Conservation (phyloP, 2,888 invertebrate genomes). For the Ophion slaviceki region DNA sequence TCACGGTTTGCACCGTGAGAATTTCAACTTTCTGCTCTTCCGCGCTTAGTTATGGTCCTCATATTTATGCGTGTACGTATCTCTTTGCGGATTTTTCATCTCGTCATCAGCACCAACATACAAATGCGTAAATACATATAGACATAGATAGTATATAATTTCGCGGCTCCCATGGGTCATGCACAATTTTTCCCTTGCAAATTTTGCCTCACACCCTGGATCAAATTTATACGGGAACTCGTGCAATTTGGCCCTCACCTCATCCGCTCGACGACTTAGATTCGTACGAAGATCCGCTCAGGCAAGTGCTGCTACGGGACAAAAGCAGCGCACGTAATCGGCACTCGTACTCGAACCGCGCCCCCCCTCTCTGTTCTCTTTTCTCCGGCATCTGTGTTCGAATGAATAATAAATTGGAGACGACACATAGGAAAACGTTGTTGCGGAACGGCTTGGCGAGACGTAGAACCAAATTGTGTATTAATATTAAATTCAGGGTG, state of each 20-base stretch:
- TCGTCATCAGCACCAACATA: conserved; percentile 29
- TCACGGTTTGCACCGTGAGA: conserved; percentile 65
- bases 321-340: conserved; percentile 69
- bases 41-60: conserved; percentile 62
- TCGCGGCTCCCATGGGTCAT: background rate
- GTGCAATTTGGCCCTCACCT: background rate
- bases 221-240: background rate
- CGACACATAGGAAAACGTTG: conserved; percentile 59
- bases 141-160: background rate
- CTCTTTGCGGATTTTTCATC: conserved; percentile 47
- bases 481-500: conserved; percentile 76
- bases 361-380: conserved; percentile 36
- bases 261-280: background rate
- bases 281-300: background rate
- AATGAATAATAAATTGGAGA: conserved; percentile 75
- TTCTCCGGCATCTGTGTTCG: conserved; percentile 62
- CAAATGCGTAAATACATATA: background rate
- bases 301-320: too few relatives aligned
- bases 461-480: conserved; percentile 76
- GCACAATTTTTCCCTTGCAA: background rate
- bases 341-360: conserved; percentile 66
- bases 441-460: conserved; percentile 64
- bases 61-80: conserved; percentile 66
- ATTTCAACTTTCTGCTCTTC: conserved; percentile 65
- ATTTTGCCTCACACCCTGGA: background rate